phyloP scores from a whole-genome alignment of 2,888 invertebrate species.

The Tenthredo livida region DNA sequence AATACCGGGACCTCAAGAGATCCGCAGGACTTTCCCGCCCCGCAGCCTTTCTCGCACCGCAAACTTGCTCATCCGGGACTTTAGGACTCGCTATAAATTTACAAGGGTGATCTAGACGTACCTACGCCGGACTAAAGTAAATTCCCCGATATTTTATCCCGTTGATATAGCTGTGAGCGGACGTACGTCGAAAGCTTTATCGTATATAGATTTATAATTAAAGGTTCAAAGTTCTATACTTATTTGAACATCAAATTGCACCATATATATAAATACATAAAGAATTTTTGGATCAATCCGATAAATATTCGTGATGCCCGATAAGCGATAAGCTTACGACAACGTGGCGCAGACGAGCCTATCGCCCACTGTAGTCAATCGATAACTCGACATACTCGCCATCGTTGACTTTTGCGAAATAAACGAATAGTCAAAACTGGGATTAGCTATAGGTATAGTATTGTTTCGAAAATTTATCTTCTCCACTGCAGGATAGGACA shows the following conservation, averaged over 20 bases:
- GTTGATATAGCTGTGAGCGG: background rate
- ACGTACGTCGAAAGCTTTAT: background rate
- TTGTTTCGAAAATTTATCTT: background rate
- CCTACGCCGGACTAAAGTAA: background rate
- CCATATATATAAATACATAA: too few relatives aligned
- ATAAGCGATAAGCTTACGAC: slow-evolving; percentile 34
- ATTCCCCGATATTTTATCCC: background rate
- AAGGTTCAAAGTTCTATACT: slow-evolving; percentile 1
- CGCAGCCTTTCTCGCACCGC: slow-evolving; percentile 25
- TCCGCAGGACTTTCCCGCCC: slow-evolving; percentile 21
- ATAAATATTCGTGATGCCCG: slow-evolving; percentile 27
- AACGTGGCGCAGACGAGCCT: background rate
- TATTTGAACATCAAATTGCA: background rate
- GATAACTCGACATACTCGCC: background rate
- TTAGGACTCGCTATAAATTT: slow-evolving; percentile 32
- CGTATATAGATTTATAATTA: background rate
- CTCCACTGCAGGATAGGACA: background rate
- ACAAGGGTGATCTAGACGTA: background rate
- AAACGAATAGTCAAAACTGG: background rate
- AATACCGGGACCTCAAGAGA: slow-evolving; percentile 51
- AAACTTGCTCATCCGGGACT: slow-evolving; percentile 21
- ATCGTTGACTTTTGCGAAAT: background rate
- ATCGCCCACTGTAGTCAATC: slow-evolving; percentile 5
- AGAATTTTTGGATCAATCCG: slow-evolving; percentile 16
- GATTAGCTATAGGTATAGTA: background rate